Conservation (phyloP, 2,797 vertebrate genomes). For the Chiroxiphia lanceolata region DNA sequence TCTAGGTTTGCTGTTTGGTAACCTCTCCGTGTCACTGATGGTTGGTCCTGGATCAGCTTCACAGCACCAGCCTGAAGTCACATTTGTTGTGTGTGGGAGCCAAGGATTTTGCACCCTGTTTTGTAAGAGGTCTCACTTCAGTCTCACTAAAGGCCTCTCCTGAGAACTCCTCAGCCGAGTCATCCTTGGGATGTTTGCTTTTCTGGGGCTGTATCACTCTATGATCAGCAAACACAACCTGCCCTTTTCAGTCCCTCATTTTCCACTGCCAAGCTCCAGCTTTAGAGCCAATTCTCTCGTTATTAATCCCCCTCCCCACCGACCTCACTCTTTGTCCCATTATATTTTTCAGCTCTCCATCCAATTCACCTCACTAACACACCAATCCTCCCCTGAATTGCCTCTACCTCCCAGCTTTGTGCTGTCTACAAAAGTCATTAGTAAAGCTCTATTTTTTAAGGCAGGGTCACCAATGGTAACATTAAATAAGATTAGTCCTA, state of each 20-base stretch:
- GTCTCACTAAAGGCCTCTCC: not conserved
- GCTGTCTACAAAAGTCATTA: not conserved
- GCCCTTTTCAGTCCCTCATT: slow-evolving; percentile 6
- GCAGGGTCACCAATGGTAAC: not conserved
- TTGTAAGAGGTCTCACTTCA: not conserved
- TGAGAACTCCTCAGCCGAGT: not conserved
- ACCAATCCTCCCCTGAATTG: not conserved
- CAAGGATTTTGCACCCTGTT: not conserved
- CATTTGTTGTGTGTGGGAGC: not conserved
- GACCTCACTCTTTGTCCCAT: not conserved
- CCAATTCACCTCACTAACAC: slow-evolving; percentile 8
- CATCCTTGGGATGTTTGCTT: not conserved
- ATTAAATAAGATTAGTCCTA: slow-evolving; percentile 13
- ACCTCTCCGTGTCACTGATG: not conserved
- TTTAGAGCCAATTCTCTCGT: not conserved
- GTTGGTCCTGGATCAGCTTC: not conserved
- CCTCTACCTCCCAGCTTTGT: not conserved
- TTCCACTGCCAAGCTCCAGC: not conserved
- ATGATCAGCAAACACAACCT: not conserved
- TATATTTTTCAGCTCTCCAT: not conserved
- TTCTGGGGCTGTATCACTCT: not conserved
- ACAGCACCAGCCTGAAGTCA: not conserved
- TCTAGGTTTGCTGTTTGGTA: not conserved
- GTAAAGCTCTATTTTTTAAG: slow-evolving; percentile 18
- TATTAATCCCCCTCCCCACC: not conserved